Percentiles rank a stretch among this genome's conserved stretches.
Conservation (phyloP, 2,113 vertebrate genomes). For the Neotragus moschatus region DNA sequence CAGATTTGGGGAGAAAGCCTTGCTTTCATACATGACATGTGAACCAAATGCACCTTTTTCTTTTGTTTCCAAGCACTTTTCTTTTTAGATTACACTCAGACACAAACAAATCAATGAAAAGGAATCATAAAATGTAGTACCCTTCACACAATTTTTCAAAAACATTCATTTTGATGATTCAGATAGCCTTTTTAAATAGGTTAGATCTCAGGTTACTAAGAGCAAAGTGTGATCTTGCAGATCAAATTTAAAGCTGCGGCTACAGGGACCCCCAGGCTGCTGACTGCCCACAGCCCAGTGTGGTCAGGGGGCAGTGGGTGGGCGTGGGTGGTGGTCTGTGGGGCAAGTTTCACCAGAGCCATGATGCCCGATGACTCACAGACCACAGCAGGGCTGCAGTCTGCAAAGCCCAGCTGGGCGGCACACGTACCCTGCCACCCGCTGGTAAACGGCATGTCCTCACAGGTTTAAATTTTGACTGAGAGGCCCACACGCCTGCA, state of each 20-base stretch:
- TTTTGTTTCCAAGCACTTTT: not conserved
- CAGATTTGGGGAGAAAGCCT: not conserved
- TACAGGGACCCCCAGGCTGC: not conserved
- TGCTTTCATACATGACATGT: not conserved
- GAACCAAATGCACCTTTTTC: not conserved
- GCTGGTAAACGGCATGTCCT: accelerated
- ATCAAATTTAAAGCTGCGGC: not conserved
- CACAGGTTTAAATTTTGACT: not conserved
- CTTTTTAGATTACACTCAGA: not conserved
- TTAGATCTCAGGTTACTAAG: not conserved
- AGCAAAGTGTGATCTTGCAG: not conserved
- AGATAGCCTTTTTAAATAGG: not conserved
- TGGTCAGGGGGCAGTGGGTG: not conserved
- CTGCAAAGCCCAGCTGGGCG: not conserved
- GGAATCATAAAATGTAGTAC: not conserved
- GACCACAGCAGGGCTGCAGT: not conserved
- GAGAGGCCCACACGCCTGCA: not conserved
- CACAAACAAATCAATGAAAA: not conserved
- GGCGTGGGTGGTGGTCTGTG: accelerated
- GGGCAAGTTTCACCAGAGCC: not conserved
- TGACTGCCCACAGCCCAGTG: not conserved
- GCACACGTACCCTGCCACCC: accelerated
- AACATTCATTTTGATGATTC: not conserved
- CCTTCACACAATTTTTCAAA: accelerated
- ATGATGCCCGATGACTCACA: accelerated